Evolutionary conservation across 2,797 vertebrate genomes (phyloP).

Genomic region (Synaphobranchus kaupii): DNA sequence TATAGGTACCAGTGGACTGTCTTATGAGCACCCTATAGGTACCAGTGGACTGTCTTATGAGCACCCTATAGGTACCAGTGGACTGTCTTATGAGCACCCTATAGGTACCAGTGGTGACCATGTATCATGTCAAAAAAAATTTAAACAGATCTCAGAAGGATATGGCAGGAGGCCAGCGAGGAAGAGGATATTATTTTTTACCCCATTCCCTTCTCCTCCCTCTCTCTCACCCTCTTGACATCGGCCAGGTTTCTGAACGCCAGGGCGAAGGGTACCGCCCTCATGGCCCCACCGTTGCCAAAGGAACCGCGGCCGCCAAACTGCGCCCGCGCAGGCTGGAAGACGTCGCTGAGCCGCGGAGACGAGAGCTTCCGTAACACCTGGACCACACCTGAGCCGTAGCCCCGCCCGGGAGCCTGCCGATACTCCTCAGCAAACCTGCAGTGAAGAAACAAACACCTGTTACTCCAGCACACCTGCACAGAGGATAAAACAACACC

Average conservation of each 20-base stretch:
- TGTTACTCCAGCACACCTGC: neutral
- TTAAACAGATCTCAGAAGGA: too few relatives aligned
- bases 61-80: too few relatives aligned
- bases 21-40: too few relatives aligned
- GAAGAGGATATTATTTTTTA: neutral
- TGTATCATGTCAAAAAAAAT: too few relatives aligned
- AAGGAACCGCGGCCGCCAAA: conserved; percentile 95
- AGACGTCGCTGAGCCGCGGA: conserved; percentile 85
- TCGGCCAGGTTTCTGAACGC: conserved; percentile 76
- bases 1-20: too few relatives aligned
- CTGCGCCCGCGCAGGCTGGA: conserved; percentile 90
- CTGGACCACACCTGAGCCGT: conserved; percentile 87
- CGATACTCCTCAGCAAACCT: conserved; percentile 96
- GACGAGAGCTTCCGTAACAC: conserved; percentile 92
- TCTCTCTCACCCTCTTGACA: conserved; percentile 79
- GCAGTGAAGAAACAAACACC: conserved; percentile 44
- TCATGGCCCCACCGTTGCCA: conserved; percentile 96
- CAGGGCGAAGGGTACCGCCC: conserved; percentile 85
- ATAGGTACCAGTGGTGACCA: too few relatives aligned
- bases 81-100: too few relatives aligned
- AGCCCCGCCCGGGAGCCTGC: conserved; percentile 85
- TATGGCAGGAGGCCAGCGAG: neutral
- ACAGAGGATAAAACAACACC: neutral
- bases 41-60: too few relatives aligned
- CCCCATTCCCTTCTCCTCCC: neutral